A percentile compares a stretch with the other conserved stretches of the same genome.
These are phyloP conservation scores for Carduelis carduelis DNA, from an alignment of 2,797 vertebrate genomes.

Conservation along the genomic window DNA sequence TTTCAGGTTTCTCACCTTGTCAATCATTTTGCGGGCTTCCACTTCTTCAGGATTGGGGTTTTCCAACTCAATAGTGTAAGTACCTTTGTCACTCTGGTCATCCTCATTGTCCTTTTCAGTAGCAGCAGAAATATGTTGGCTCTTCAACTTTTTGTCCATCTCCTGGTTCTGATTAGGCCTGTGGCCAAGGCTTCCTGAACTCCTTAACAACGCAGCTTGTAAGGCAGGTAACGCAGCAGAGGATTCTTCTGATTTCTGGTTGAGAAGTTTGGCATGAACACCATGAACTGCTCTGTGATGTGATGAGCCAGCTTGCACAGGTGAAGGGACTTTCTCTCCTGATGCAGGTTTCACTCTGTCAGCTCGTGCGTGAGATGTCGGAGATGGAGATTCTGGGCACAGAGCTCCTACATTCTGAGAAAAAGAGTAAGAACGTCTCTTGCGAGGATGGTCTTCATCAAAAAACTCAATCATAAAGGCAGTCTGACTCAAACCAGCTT, in stretches of 20 bases:
- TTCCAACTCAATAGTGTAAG: conserved; percentile 96
- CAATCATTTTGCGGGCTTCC: conserved; percentile 95
- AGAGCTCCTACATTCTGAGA: conserved; percentile 82
- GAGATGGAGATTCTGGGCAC: conserved; percentile 81
- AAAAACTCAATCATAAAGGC: conserved; percentile 95
- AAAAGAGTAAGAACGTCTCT: conserved; percentile 92
- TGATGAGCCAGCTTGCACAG: conserved; percentile 69
- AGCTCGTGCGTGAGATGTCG: conserved; percentile 82
- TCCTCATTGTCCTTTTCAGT: conserved; percentile 84
- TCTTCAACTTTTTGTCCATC: conserved; percentile 75
- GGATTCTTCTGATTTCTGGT: conserved; percentile 90
- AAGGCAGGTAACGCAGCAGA: conserved; percentile 77
- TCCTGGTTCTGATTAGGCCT: conserved; percentile 84
- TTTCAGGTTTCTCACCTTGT: conserved; percentile 83
- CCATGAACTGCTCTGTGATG: conserved; percentile 75
- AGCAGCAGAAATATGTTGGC: conserved; percentile 67
- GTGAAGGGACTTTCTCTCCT: conserved; percentile 72
- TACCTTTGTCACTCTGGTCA: conserved; percentile 95
- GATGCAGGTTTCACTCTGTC: conserved; percentile 68
- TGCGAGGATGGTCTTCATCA: conserved; percentile 91
- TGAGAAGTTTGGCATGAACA: conserved; percentile 83
- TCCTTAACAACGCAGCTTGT: conserved; percentile 80
- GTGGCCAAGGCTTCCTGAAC: conserved; percentile 87
- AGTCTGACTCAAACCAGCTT: conserved; percentile 80
- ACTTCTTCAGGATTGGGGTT: conserved; percentile 91